Evolutionary conservation across 2,113 vertebrate species (phyloP).

Genomic region (Hymenochirus boettgeri): DNA sequence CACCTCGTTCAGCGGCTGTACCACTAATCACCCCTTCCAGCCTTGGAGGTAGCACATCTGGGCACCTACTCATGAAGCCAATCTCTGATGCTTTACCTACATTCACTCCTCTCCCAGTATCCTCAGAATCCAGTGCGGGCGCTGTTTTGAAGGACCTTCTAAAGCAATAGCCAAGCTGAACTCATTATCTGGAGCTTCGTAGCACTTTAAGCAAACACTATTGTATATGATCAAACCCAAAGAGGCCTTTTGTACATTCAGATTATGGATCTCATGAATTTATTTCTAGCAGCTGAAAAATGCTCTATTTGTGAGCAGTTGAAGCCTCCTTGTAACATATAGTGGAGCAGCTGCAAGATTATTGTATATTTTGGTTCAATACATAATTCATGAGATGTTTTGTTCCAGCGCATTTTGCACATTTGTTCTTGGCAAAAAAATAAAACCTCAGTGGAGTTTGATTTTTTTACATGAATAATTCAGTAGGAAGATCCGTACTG

Average conservation of each 20-base stretch:
- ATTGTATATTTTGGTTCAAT: background rate
- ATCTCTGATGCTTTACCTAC: slow-evolving; percentile 84
- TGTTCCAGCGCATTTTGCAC: background rate
- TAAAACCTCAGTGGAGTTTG: background rate
- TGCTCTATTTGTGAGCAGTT: slow-evolving; percentile 31
- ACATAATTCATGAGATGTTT: background rate
- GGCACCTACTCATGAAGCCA: slow-evolving; percentile 92
- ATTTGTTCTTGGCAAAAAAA: background rate
- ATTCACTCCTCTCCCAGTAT: slow-evolving; percentile 90
- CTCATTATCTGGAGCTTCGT: background rate
- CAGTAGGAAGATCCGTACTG: background rate
- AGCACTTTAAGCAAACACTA: slow-evolving; percentile 70
- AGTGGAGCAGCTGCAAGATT: background rate
- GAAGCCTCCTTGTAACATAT: background rate
- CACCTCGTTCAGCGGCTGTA: slow-evolving; percentile 87
- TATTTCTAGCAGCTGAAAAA: slow-evolving; percentile 40
- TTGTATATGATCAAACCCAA: slow-evolving; percentile 55
- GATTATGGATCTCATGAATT: slow-evolving; percentile 42
- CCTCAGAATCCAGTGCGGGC: slow-evolving; percentile 79
- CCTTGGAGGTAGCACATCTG: slow-evolving; percentile 55
- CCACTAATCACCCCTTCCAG: slow-evolving; percentile 68
- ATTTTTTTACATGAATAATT: background rate
- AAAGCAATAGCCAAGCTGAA: slow-evolving; percentile 67
- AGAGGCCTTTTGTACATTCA: slow-evolving; percentile 66
- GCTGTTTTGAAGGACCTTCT: slow-evolving; percentile 88